Base-by-base conservation (phyloP, 2,797 vertebrate genomes). In the Odontamblyopus lacepedii region DNA sequence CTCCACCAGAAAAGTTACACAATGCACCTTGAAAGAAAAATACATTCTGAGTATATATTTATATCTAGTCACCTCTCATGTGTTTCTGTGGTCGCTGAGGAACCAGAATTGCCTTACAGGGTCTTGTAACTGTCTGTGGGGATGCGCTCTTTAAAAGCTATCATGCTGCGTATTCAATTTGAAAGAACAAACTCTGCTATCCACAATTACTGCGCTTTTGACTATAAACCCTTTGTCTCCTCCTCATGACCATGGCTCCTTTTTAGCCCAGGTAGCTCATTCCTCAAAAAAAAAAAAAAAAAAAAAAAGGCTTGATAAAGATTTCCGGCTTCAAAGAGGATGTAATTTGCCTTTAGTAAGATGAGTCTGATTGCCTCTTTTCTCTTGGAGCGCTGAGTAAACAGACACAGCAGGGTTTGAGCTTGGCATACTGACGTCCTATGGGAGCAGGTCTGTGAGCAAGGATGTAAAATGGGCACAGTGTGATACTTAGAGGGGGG, bases 401-500 rank as follows among this genome's bases (percentile, higher is more conserved):
- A 92, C 89, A 91, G 88, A 88, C 84, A 63, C 84, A 83, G 88
- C 82, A 80, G 84, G 82, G 77, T 78, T 84, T 86, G 65, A 71
- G 74, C 85, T 90, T 90, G 91, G 90, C 88, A 82, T 79, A 70
- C 83, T 78, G 79, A 75, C 72, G 81, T 91, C 88, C 83, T 82
- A 69, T 78, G 88, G 88, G 89, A 87, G 74, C 79, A 65, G 74
- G 77, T 87, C 85, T 78, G 74, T 74, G 83, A 86, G 86, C 81
- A 82, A 85, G 90, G 83, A 89, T 83, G 87, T 63, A 87, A 89
- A 91, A 88, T 85, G 84, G 83, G 78, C 81, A 71, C 88, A 86
- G 86, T 90, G 88, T 87, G 87, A 88, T 88, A 88, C 76, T 18
- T 61, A 75, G 72, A 53, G 38, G 63, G 63, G 35, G 32, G 76